Evolutionary conservation across 2,888 invertebrate genomes (phyloP), one percentile per base, ranked within the genome.

Genomic region (Amiota mariae): DNA sequence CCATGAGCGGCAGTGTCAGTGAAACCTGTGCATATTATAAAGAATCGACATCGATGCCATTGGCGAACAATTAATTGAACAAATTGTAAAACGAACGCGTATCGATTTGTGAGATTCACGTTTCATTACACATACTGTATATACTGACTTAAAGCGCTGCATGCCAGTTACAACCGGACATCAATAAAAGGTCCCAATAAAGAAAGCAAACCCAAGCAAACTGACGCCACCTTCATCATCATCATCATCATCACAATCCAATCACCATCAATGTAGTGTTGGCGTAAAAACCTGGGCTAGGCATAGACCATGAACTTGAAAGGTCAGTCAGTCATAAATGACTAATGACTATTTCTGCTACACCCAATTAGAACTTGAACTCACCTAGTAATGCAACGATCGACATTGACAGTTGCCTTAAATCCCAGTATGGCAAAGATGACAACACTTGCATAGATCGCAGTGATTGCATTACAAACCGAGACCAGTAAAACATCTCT

Each of bases 391-490:
- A 96, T 92, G 89, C 98, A 98, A 81, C 94, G 94, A 87, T 96
- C 95, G 76, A 96, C 96, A 91, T 96, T 97, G 77, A 94, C 93
- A 87, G 93, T 95, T n/a, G 98, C 98, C 91, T 98, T 98, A 92
- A 97, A 98, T 72, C 98, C 98, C 47, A 98, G 93, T 80, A 98
- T 97, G 80, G 97, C 95, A 91, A 98, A 98, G 88, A 98, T 97
- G 82, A 98, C 98, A 75, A 97, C 94, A 77, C 97, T 97, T 13
- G 98, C 98, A 90, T 97, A 98, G 86, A 98, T 95, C 64, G 98
- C 98, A 3, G 98, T 98, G 82, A 97, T 92, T 24, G 97, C 96
- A 90, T 98, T 98, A 88, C 96, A 96, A n/a, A 95, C 92, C 8
- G 97, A 97, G 76, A 98, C 97, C 76, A 97, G 91, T 76, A 97